Evolutionary conservation across 2,888 invertebrate species (phyloP), one percentile per base, ranked within the genome.

Genomic region (Gonocerus acuteangulatus): DNA sequence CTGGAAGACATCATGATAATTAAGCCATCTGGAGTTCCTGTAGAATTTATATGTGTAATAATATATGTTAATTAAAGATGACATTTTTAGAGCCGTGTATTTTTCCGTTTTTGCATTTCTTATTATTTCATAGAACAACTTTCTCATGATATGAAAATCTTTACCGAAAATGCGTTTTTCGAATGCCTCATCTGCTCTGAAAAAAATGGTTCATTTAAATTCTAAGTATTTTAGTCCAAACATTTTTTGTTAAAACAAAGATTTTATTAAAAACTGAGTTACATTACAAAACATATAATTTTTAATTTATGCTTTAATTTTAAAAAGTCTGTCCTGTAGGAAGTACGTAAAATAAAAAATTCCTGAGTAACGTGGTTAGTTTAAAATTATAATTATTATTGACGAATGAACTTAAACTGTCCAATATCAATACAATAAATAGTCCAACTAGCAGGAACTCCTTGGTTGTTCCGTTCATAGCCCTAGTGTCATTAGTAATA

Each of bases 21-120:
- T 44, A 19, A 27, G 57, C 45, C 45, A 57, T 15, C 18, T 18
- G 2, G 47, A 57, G 11, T 21, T 32, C 1, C n/a, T 57, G 18
- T 15, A 57, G 21, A 19, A 57, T 16, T 45, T 22, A 15, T 57
- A 39, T 1, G 45, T 45, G 7, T 44, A 19, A 11, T 32, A 27
- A n/a, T 47, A 57, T 23, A 57, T 45, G 2, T 34, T 45, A 16
- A 57, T 16, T 15, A 57, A 27, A 11, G 18, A 36, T n/a, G 57
- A 34, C 21, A 57, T 45, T 45, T 57, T 19, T 16, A 47, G 1
- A 9, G 44, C 19, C 2, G 15, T 7, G 32, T 57, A 57, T 36
- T 57, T 34, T 32, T 44, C 45, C 32, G 18, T 19, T 45, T 18
- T 16, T n/a, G 44, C 22, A 45, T 45, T 45, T n/a, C 57, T 34